Percentiles rank a stretch among this genome's conserved stretches.
phyloP scores from a whole-genome alignment of 2,113 vertebrate species.

The Leucopsar rothschildi region DNA sequence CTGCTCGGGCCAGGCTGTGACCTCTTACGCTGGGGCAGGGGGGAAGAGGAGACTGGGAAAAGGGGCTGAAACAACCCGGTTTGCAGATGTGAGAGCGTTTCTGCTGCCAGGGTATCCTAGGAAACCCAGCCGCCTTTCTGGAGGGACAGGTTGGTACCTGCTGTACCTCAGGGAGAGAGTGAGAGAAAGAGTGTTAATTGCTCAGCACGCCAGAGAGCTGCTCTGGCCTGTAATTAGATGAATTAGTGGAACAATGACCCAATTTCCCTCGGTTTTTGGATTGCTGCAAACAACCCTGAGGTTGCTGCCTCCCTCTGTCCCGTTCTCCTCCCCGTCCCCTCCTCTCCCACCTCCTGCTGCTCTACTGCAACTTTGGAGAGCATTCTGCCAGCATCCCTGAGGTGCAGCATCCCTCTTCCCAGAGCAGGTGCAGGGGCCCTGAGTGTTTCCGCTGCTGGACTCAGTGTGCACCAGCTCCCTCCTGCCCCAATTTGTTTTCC shows the following conservation, averaged over 20 bases:
- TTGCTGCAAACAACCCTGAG: background rate
- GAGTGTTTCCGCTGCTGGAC: background rate
- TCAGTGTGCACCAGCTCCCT: background rate
- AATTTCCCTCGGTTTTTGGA: constrained; percentile 41
- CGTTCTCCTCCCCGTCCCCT: background rate
- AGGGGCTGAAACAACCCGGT: constrained; percentile 1
- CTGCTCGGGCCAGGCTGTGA: background rate
- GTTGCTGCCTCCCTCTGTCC: background rate
- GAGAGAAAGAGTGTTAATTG: constrained; percentile 51
- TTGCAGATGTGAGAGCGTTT: constrained; percentile 7
- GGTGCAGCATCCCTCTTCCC: background rate
- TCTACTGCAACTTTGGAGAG: background rate
- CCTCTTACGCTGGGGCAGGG: background rate
- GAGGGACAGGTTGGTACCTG: constrained; percentile 27
- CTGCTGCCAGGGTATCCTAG: constrained; percentile 59
- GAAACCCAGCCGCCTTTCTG: constrained; percentile 60
- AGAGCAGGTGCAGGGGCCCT: background rate
- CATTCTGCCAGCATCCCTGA: background rate
- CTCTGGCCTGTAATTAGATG: constrained; percentile 65
- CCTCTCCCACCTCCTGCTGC: background rate
- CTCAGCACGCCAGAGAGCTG: constrained; percentile 10
- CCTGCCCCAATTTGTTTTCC: constrained; percentile 14
- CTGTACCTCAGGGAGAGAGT: background rate
- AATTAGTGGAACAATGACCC: constrained; percentile 61
- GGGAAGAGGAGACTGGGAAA: background rate